Evolutionary conservation across 2,113 vertebrate genomes (phyloP).

Genomic region (Hypocryptadius cinnamomeus): DNA sequence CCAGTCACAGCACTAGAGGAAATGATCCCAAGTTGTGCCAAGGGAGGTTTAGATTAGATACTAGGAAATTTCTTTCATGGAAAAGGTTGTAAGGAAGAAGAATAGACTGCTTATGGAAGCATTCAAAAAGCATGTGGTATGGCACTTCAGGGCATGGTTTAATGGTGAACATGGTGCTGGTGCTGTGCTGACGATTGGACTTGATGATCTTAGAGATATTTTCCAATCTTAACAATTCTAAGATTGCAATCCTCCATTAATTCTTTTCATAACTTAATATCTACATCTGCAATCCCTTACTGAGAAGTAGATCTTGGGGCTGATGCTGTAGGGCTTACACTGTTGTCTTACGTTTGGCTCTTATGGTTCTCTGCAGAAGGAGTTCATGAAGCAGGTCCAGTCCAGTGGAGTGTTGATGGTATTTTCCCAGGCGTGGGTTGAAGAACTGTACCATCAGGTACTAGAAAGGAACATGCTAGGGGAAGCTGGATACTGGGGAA

Average conservation of each 20-base stretch:
- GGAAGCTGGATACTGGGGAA: constrained; percentile 90
- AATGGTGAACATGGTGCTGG: background rate
- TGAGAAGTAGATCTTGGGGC: background rate
- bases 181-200: background rate
- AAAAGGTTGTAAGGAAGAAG: background rate
- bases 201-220: background rate
- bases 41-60: background rate
- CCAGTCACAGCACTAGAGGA: background rate
- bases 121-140: background rate
- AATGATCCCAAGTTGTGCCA: background rate
- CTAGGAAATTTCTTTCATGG: background rate
- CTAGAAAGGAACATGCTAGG: constrained; percentile 89
- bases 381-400: constrained; percentile 90
- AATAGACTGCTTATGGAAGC: background rate
- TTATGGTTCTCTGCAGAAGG: constrained; percentile 76
- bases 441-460: constrained; percentile 91
- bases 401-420: constrained; percentile 89
- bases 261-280: background rate
- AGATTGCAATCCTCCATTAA: fast-evolving
- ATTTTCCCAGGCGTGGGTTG: constrained; percentile 92
- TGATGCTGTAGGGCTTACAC: background rate
- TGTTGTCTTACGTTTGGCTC: background rate
- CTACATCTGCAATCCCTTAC: background rate
- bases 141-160: background rate
- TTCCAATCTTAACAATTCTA: background rate